Percentiles rank a stretch among this genome's conserved stretches.
Conservation (phyloP, 2,888 invertebrate genomes). For the Congeria kusceri region DNA sequence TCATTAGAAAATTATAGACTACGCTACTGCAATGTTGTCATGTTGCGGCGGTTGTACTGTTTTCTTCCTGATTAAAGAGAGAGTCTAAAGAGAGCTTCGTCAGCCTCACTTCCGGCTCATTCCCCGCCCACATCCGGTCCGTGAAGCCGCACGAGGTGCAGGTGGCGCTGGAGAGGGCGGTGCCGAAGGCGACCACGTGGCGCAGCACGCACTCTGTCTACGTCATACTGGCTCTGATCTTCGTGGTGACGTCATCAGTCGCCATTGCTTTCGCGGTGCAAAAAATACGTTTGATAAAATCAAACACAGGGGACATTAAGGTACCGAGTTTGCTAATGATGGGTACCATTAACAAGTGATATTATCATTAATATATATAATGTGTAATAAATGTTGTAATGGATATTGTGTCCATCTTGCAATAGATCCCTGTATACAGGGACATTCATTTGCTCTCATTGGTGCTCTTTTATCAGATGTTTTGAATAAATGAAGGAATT, state of each 20-base stretch:
- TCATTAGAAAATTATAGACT: too few relatives aligned
- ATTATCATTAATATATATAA: too few relatives aligned
- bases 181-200: conserved; percentile 10
- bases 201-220: conserved; percentile 22
- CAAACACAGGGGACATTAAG: not conserved
- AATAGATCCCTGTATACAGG: not conserved
- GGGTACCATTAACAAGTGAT: too few relatives aligned
- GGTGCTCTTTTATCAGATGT: too few relatives aligned
- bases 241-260: conserved; percentile 29
- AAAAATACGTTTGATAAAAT: conserved; percentile 17
- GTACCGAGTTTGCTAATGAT: too few relatives aligned
- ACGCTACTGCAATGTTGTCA: too few relatives aligned
- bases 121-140: conserved; percentile 32
- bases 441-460: too few relatives aligned
- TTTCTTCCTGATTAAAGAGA: too few relatives aligned
- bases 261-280: conserved; percentile 26
- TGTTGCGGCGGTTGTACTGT: too few relatives aligned
- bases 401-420: too few relatives aligned
- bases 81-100: conserved; percentile 9
- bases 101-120: conserved; percentile 32
- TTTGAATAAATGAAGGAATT: too few relatives aligned
- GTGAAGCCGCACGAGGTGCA: conserved; percentile 14
- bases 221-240: conserved; percentile 19
- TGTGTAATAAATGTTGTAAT: not conserved
- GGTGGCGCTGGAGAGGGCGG: not conserved